phyloP scores from a whole-genome alignment of 1,140 invertebrate genomes.

The Anagrus nilaparvatae region DNA sequence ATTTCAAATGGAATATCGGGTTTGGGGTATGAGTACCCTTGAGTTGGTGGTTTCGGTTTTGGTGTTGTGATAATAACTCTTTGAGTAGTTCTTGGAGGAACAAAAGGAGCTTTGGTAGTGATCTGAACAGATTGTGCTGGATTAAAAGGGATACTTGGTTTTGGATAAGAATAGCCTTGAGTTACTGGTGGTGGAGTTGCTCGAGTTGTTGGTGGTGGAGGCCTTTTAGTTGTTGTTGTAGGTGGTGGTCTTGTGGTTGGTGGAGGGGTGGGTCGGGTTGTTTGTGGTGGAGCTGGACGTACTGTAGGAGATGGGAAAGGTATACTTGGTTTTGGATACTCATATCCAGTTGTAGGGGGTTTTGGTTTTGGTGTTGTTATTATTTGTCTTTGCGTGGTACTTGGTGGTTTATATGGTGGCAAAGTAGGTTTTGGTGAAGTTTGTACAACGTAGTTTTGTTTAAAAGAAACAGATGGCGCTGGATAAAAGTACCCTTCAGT shows the following conservation, averaged over 20 bases:
- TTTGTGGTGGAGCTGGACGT: neutral
- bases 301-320: neutral
- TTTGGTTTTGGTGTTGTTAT: conserved; percentile 6
- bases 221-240: neutral
- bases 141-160: conserved; percentile 3
- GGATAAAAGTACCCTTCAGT: conserved; percentile 7
- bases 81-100: conserved; percentile 6
- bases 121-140: neutral
- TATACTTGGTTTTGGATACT: too few relatives aligned
- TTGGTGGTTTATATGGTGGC: conserved; percentile 1
- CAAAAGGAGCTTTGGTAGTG: neutral
- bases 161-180: conserved; percentile 6
- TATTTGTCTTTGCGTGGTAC: conserved; percentile 6
- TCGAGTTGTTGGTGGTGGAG: conserved; percentile 1
- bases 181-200: neutral
- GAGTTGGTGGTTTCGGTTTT: conserved; percentile 1
- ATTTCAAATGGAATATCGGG: too few relatives aligned
- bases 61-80: conserved; percentile 6
- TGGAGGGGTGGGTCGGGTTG: conserved; percentile 1
- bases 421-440: neutral
- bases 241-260: conserved; percentile 2
- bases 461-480: neutral
- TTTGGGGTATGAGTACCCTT: neutral
- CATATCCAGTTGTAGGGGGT: neutral
- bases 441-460: neutral